Conservation (phyloP, 2,888 invertebrate species). For the Synergus gifuensis region DNA sequence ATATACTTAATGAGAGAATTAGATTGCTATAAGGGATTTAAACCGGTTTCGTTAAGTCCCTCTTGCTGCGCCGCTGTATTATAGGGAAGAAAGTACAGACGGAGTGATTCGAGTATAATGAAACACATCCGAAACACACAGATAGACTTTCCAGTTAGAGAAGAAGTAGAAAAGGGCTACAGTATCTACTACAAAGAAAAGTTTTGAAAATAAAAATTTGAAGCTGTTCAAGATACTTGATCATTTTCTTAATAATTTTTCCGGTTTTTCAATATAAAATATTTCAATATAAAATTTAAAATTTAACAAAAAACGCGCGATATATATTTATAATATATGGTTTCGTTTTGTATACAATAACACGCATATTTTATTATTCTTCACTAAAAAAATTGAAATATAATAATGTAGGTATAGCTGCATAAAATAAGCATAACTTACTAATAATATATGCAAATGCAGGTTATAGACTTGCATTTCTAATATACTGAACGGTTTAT, state of each 20-base stretch:
- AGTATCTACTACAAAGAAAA: neutral
- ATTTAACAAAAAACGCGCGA: no score
- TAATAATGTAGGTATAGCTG: neutral
- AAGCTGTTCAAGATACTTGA: no score
- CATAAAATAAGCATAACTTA: neutral
- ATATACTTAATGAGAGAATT: neutral
- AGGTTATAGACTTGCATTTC: conserved; percentile 29
- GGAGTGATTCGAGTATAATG: conserved; percentile 17
- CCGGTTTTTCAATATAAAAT: no score
- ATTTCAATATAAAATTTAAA: no score
- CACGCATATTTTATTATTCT: neutral
- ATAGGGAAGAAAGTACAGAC: neutral
- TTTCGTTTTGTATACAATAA: no score
- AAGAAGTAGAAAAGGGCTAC: neutral
- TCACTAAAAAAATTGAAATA: neutral
- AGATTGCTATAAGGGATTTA: neutral
- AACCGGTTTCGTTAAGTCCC: conserved; percentile 15
- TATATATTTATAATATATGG: no score
- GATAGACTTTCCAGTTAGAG: neutral
- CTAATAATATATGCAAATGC: conserved; percentile 33
- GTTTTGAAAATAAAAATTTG: no score
- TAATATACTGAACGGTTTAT: conserved; percentile 38
- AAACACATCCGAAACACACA: conserved; percentile 18
- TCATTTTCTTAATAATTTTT: no score
- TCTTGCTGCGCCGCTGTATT: conserved; percentile 15